Evolutionary conservation across 1,140 invertebrate genomes (phyloP).

Genomic region (Drosophila lacteicornis): DNA sequence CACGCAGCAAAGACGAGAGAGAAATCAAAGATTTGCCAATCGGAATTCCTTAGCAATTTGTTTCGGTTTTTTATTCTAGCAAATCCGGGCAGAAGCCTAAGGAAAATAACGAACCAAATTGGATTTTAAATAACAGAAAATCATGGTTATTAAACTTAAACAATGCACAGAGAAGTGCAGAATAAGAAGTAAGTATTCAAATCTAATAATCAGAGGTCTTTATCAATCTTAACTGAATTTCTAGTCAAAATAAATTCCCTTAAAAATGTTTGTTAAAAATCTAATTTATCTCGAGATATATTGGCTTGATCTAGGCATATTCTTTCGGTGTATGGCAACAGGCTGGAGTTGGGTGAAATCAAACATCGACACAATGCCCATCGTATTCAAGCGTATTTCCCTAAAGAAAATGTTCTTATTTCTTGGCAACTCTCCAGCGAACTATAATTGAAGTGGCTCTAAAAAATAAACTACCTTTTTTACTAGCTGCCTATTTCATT

Average conservation of each 20-base stretch:
- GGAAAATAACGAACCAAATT: neutral
- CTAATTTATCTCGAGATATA: neutral
- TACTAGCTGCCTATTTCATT: no score
- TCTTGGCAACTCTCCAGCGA: neutral
- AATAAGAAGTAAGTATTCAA: no score
- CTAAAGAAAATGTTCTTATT: neutral
- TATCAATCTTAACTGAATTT: no score
- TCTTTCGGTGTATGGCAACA: slow-evolving; percentile 1
- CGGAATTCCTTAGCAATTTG: slow-evolving; percentile 36
- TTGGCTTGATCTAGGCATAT: no score
- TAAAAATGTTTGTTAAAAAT: no score
- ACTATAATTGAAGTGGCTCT: neutral
- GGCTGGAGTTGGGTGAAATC: slow-evolving; percentile 11
- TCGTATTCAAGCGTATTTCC: slow-evolving; percentile 28
- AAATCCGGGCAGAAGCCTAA: neutral
- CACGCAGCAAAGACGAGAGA: slow-evolving; percentile 13
- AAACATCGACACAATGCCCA: slow-evolving; percentile 6
- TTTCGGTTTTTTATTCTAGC: slow-evolving; percentile 13
- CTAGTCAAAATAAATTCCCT: no score
- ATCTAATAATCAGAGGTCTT: no score
- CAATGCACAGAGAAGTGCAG: no score
- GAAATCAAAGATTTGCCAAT: slow-evolving; percentile 58
- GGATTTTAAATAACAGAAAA: neutral
- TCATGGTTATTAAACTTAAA: no score
- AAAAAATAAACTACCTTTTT: neutral